Evolutionary conservation across 2,888 invertebrate species (phyloP).

Genomic region (Heliconius sara): DNA sequence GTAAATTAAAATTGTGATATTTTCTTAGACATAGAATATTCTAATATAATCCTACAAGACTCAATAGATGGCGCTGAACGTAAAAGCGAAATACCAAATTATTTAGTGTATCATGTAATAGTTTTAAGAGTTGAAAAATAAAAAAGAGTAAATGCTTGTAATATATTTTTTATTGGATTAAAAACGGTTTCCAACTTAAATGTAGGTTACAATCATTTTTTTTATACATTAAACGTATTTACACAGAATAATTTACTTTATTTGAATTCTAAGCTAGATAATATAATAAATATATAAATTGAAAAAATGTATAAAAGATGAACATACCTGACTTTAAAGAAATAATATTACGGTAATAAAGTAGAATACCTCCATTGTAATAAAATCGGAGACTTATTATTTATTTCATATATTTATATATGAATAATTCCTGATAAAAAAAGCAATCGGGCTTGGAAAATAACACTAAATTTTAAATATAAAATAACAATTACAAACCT

Average conservation of each 20-base stretch:
- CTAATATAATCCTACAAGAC: background rate
- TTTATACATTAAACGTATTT: slow-evolving; percentile 9
- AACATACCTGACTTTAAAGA: background rate
- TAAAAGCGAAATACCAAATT: background rate
- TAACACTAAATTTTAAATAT: background rate
- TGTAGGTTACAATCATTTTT: slow-evolving; percentile 5
- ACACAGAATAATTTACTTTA: background rate
- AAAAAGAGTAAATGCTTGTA: slow-evolving; percentile 12
- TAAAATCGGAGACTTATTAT: no score
- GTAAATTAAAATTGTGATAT: background rate
- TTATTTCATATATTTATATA: no score
- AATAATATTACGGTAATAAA: background rate
- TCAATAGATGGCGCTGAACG: slow-evolving; percentile 9
- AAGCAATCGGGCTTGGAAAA: background rate
- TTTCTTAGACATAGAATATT: background rate
- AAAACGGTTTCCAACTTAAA: background rate
- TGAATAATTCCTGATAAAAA: background rate
- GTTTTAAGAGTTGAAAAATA: background rate
- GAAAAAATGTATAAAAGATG: background rate
- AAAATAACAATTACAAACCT: no score
- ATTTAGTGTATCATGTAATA: background rate
- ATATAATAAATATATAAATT: background rate
- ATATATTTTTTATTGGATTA: slow-evolving; percentile 18
- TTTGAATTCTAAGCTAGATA: background rate
- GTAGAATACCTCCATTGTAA: background rate